A percentile compares a stretch with the other conserved stretches of the same genome.
Conservation (phyloP, 2,888 invertebrate genomes). For the Norana najaformis region DNA sequence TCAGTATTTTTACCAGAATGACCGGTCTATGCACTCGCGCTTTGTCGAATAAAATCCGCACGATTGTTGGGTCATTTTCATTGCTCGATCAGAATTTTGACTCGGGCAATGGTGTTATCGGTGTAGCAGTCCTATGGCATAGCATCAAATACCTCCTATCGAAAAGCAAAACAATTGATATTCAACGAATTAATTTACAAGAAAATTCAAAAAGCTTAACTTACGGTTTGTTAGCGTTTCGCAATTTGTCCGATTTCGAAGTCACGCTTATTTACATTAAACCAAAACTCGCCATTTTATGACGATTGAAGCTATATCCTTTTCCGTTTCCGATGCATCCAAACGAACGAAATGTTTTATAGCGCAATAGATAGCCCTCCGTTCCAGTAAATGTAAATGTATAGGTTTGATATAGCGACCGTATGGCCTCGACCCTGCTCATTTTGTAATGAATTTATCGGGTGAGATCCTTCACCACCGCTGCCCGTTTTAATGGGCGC, state of each 20-base stretch:
- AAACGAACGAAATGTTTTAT: background rate
- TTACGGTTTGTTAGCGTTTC: background rate
- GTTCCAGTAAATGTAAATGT: too few species aligned
- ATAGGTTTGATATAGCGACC: too few species aligned
- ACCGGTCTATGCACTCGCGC: background rate
- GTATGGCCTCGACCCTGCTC: too few species aligned
- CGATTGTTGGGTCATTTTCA: background rate
- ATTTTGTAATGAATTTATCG: too few species aligned
- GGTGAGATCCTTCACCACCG: too few species aligned
- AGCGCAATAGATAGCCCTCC: too few species aligned
- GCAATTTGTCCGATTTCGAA: slow-evolving; percentile 13
- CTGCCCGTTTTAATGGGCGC: too few species aligned
- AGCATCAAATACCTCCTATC: background rate
- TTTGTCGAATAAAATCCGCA: background rate
- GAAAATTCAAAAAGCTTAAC: background rate
- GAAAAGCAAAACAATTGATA: background rate
- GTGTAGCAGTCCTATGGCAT: background rate
- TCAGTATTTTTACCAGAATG: too few species aligned
- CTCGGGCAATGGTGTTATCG: background rate
- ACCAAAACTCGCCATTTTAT: background rate
- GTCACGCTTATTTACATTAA: slow-evolving; percentile 13
- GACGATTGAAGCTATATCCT: background rate
- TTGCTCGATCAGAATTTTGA: too few species aligned
- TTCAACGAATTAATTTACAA: background rate
- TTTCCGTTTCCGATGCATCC: background rate